A percentile compares a stretch with the other conserved stretches of the same genome.
Conservation (phyloP, 2,797 vertebrate species). For the Catamblyrhynchus diadema region DNA sequence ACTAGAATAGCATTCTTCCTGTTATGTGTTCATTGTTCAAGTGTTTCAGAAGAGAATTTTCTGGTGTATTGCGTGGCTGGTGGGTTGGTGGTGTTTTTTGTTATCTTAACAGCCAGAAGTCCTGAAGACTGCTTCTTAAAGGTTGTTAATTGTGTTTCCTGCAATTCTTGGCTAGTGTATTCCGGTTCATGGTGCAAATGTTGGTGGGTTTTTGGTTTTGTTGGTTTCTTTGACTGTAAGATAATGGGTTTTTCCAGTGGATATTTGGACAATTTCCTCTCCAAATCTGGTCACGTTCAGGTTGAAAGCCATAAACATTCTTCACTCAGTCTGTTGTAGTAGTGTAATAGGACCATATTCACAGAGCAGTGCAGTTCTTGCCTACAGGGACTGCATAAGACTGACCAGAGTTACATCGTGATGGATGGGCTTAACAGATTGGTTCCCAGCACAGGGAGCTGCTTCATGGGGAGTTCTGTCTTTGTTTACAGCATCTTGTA, state of each 20-base stretch:
- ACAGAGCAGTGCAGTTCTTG: background rate
- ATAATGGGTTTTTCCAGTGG: rapidly evolving
- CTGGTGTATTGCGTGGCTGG: background rate
- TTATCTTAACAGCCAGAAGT: background rate
- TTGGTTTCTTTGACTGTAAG: background rate
- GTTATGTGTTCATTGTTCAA: rapidly evolving
- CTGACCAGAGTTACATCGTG: background rate
- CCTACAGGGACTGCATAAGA: rapidly evolving
- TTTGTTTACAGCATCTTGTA: background rate
- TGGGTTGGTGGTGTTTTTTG: background rate
- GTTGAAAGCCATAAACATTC: background rate
- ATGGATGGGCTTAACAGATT: background rate
- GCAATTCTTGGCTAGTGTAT: rapidly evolving
- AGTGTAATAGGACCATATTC: background rate
- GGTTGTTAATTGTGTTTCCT: background rate
- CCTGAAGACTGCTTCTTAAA: background rate
- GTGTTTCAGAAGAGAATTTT: background rate
- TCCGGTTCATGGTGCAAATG: background rate
- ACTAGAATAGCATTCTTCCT: background rate
- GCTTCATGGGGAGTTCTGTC: rapidly evolving
- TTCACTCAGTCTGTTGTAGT: background rate
- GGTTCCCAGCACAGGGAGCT: background rate
- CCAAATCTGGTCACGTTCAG: rapidly evolving
- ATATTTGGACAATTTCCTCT: background rate
- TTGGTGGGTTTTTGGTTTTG: background rate